phyloP scores from a whole-genome alignment of 2,113 vertebrate genomes.

The Sebastes schlegelii region DNA sequence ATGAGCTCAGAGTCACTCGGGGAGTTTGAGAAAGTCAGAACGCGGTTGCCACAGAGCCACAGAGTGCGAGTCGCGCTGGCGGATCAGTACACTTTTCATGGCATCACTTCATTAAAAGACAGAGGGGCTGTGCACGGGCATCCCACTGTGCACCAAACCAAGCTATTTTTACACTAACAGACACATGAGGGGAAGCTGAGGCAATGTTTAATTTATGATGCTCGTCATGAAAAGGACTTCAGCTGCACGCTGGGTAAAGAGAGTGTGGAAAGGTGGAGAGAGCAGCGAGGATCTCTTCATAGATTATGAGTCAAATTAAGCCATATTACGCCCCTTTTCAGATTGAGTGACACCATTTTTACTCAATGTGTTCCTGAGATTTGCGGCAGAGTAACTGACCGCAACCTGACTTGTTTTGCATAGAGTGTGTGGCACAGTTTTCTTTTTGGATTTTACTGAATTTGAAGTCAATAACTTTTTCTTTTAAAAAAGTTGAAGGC shows the following conservation, averaged over 20 bases:
- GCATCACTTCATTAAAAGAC: slow-evolving; percentile 77
- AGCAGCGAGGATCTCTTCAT: slow-evolving; percentile 40
- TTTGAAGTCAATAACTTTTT: slow-evolving; percentile 4
- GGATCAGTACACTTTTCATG: slow-evolving; percentile 67
- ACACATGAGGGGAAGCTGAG: slow-evolving; percentile 68
- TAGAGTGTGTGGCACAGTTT: neutral
- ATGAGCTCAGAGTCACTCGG: slow-evolving; percentile 77
- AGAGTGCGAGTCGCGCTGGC: slow-evolving; percentile 50
- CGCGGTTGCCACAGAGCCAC: slow-evolving; percentile 55
- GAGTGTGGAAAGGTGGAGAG: slow-evolving; percentile 40
- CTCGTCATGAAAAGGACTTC: slow-evolving; percentile 65
- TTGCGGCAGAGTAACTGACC: slow-evolving; percentile 26
- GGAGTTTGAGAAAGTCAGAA: slow-evolving; percentile 77
- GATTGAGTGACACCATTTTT: neutral
- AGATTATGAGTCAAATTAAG: slow-evolving; percentile 36
- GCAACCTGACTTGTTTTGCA: slow-evolving; percentile 15
- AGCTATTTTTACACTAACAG: slow-evolving; percentile 77
- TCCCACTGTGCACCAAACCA: slow-evolving; percentile 58
- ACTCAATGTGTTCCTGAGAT: neutral
- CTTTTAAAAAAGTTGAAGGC: slow-evolving; percentile 4
- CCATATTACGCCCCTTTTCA: neutral
- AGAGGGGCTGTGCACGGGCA: slow-evolving; percentile 54
- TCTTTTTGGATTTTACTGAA: neutral
- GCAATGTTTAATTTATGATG: slow-evolving; percentile 82
- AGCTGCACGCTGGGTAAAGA: slow-evolving; percentile 51